These are phyloP conservation scores for Julus scandinavius DNA, from an alignment of 2,888 invertebrate species.

Conservation along the genomic window DNA sequence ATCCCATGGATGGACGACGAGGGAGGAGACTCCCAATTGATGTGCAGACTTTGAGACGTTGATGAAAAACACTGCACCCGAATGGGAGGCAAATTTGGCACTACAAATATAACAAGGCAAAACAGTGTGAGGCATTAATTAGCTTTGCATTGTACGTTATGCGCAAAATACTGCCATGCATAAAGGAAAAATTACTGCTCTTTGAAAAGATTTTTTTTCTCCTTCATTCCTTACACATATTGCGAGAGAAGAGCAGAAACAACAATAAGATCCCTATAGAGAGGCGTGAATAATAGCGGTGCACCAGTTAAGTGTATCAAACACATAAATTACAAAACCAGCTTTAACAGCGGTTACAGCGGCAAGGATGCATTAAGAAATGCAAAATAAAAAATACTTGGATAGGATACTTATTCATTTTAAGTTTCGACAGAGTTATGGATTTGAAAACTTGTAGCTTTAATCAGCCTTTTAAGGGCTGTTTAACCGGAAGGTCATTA, in stretches of 20 bases:
- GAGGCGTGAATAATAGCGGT: neutral
- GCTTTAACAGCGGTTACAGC: neutral
- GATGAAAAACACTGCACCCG: constrained; percentile 65
- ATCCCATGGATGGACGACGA: constrained; percentile 67
- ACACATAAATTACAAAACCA: neutral
- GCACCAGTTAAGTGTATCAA: neutral
- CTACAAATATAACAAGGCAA: constrained; percentile 61
- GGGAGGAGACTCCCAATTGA: constrained; percentile 67
- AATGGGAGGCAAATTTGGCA: constrained; percentile 67
- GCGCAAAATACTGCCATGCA: neutral
- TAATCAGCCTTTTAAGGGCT: neutral
- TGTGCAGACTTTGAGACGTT: constrained; percentile 65
- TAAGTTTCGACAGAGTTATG: neutral
- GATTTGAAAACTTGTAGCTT: neutral
- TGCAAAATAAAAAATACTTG: neutral
- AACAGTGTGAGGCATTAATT: neutral
- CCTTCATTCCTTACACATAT: neutral
- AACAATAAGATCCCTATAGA: neutral
- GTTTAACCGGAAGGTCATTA: neutral
- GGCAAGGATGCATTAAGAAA: neutral
- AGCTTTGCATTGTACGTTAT: neutral
- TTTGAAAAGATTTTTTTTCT: constrained; percentile 10
- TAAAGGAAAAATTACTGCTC: constrained; percentile 39
- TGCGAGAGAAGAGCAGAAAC: neutral
- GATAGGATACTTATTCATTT: neutral